Percentiles rank a stretch among this genome's conserved stretches.
Evolutionary conservation across 2,888 invertebrate species (phyloP).

Genomic region (Eupithecia dodoneata): DNA sequence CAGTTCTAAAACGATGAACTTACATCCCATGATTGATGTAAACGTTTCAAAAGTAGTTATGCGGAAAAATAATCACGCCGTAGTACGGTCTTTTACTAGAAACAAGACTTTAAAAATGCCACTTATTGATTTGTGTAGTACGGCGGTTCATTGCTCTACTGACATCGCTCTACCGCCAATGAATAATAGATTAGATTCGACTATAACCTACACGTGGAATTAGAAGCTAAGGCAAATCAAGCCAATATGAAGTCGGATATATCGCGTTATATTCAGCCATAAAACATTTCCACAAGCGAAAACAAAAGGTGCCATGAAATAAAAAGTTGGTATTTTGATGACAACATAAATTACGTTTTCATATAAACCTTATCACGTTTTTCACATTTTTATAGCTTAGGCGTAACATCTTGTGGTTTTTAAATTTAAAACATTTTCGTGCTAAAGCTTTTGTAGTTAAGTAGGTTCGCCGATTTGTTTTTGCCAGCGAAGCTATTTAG

Average conservation of each 20-base stretch:
- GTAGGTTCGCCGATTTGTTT: slow-evolving; percentile 36
- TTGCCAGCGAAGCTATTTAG: background rate
- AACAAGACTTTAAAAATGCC: background rate
- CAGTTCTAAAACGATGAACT: background rate
- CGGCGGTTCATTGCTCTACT: slow-evolving; percentile 27
- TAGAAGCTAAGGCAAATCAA: background rate
- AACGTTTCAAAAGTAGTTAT: background rate
- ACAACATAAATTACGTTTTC: slow-evolving; percentile 46
- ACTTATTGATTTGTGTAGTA: slow-evolving; percentile 16
- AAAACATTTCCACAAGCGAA: slow-evolving; percentile 9
- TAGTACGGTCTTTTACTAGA: background rate
- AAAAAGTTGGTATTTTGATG: slow-evolving; percentile 42
- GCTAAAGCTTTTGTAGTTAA: slow-evolving; percentile 39
- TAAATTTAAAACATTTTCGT: slow-evolving; percentile 42
- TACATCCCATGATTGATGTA: background rate
- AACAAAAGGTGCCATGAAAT: slow-evolving; percentile 27
- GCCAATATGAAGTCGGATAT: background rate
- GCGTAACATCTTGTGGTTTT: slow-evolving; percentile 42
- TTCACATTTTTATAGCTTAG: slow-evolving; percentile 47
- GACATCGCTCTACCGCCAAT: slow-evolving; percentile 25
- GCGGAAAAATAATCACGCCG: background rate
- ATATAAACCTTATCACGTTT: slow-evolving; percentile 48
- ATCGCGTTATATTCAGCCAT: background rate
- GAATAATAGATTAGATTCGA: slow-evolving; percentile 15
- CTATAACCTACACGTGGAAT: background rate